Base-by-base conservation (phyloP, 2,888 invertebrate species). In the Spisula solida region DNA sequence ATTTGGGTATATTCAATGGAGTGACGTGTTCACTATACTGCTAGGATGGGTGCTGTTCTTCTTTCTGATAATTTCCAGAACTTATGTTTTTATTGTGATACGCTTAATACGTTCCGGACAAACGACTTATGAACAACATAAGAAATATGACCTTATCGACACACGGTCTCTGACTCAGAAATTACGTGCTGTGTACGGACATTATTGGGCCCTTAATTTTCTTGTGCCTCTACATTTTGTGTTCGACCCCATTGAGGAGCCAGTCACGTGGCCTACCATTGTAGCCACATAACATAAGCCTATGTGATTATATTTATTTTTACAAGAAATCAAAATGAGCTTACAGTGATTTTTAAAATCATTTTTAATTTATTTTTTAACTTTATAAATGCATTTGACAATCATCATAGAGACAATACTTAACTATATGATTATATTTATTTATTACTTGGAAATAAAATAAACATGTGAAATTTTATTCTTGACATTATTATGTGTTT, bases 1-100 rank as follows among this genome's bases (percentile, higher is more conserved):
- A 14, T 79, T 93, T 20, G 95, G 94, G 20, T 92, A 91, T 60
- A 70, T 91, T 18, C 84, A 92, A 0, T 81, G 87, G 25, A 90
- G 91, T 31, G 75, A 82, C 0, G 81, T 91, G 0, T 48, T 94
- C 60, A 88, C 93, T 41, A 85, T 94, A 29, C 78, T 89, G 20
- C 88, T 95, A 34, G 86, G 92, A 31, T 94, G 94, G 86, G 29
- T 78, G 18, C 31, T 79, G 8, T 20, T 48, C 16, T 16, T 82
- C 20, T 87, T 87, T 41, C 25, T 87, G 75, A 47, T 83, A n/a
- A 79, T 78, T 47, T 41, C 80, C 10, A 83, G 78, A 48, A 87
- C 51, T 18, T 87, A 66, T 12, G 25, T 55, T 16, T 48, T 48
- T 18, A n/a, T 82, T 25, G 47, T 80, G 10, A n/a, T 82, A 14